These are phyloP conservation scores for Scomber colias DNA, from an alignment of 2,113 vertebrate species.

Conservation along the genomic window DNA sequence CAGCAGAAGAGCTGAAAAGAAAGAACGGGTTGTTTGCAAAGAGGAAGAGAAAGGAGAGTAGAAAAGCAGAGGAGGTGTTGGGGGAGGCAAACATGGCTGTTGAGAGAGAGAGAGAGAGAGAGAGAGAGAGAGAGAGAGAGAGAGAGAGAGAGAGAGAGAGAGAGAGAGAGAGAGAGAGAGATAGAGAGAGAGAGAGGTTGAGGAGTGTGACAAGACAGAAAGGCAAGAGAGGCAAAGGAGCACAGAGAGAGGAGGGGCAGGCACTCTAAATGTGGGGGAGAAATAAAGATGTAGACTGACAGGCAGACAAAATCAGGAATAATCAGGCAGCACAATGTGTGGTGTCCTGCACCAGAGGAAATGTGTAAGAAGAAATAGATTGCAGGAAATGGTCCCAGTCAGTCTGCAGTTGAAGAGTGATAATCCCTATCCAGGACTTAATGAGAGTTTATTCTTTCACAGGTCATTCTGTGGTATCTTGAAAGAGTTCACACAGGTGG, in stretches of 20 bases:
- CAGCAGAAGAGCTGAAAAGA: constrained; percentile 51
- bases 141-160: too few species aligned
- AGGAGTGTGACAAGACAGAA: constrained; percentile 50
- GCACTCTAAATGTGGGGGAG: constrained; percentile 48
- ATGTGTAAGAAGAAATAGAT: constrained; percentile 56
- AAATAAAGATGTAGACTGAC: constrained; percentile 66
- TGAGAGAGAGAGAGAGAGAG: not conserved
- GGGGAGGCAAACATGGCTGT: constrained; percentile 38
- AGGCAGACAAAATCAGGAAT: constrained; percentile 60
- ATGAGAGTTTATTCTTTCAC: constrained; percentile 61
- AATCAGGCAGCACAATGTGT: constrained; percentile 56
- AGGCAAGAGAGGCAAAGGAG: constrained; percentile 16
- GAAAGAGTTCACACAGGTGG: constrained; percentile 39
- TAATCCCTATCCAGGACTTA: constrained; percentile 56
- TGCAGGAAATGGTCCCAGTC: constrained; percentile 50
- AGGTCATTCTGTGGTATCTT: constrained; percentile 53
- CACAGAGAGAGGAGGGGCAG: constrained; percentile 23
- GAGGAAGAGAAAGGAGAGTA: constrained; percentile 24
- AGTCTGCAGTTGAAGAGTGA: constrained; percentile 61
- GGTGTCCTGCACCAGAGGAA: constrained; percentile 48
- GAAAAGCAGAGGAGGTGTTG: constrained; percentile 40
- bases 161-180: not conserved
- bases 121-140: not conserved
- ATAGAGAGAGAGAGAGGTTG: constrained; percentile 25
- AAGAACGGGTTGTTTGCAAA: constrained; percentile 57